phyloP scores from a whole-genome alignment of 1,140 invertebrate species.

The Drosophila watanabei region DNA sequence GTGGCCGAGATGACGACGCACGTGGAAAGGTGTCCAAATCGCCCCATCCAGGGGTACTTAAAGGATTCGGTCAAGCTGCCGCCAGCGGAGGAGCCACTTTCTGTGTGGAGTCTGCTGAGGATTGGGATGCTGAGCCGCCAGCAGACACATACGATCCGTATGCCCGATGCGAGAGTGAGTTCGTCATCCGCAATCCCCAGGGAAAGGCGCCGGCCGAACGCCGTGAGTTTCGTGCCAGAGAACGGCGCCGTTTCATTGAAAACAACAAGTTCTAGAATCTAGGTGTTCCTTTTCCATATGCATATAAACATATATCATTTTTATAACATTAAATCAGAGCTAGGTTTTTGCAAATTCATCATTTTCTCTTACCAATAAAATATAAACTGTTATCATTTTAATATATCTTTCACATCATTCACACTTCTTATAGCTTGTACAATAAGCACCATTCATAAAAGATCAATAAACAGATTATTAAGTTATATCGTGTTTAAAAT shows the following conservation, averaged over 20 bases:
- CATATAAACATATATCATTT: background rate
- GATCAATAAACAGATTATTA: too few relatives aligned
- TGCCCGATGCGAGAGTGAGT: background rate
- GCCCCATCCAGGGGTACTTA: background rate
- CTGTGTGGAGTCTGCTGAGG: conserved; percentile 14
- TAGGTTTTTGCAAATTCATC: too few relatives aligned
- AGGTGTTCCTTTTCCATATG: background rate
- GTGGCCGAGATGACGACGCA: conserved; percentile 30
- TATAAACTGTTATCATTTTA: background rate
- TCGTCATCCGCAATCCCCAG: conserved; percentile 22
- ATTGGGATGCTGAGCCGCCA: conserved; percentile 57
- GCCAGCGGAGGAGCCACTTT: background rate
- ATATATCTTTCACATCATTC: background rate
- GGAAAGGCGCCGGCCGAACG: conserved; percentile 12
- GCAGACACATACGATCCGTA: conserved; percentile 38
- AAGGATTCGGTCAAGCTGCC: background rate
- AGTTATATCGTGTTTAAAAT: too few relatives aligned
- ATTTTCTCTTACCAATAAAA: too few relatives aligned
- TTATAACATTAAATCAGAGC: too few relatives aligned
- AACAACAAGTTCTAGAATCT: background rate
- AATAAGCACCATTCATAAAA: background rate
- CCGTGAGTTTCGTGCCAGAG: conserved; percentile 20
- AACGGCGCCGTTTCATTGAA: conserved; percentile 26
- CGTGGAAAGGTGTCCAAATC: conserved; percentile 4
- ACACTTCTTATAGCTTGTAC: background rate